Percentiles rank a stretch among this genome's conserved stretches.
phyloP scores from a whole-genome alignment of 2,797 vertebrate genomes.

The Paedocypris micromegethes region DNA sequence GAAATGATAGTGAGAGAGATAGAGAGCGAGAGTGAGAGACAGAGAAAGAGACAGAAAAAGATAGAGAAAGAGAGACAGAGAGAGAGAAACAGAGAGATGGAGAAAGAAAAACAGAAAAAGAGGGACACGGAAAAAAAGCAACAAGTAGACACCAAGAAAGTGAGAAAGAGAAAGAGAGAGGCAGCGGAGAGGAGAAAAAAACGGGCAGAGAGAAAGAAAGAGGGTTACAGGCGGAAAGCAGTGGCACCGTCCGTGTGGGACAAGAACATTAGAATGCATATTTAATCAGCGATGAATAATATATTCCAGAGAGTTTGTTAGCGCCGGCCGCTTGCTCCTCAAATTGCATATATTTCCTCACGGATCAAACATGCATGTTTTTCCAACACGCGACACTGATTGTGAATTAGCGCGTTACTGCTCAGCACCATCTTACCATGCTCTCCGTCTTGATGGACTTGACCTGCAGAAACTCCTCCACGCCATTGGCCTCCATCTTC shows the following conservation, averaged over 20 bases:
- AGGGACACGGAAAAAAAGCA: too few relatives aligned
- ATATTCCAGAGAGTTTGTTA: slow-evolving; percentile 1
- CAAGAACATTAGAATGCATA: slow-evolving; percentile 27
- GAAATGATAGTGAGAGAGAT: slow-evolving; percentile 58
- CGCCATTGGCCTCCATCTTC: slow-evolving; percentile 62
- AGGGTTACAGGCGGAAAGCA: too few relatives aligned
- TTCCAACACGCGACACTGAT: too few relatives aligned
- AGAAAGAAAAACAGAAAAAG: background rate
- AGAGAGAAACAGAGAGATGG: slow-evolving; percentile 4
- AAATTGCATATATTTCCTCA: slow-evolving; percentile 11
- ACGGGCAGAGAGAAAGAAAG: too few relatives aligned
- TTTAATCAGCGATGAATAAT: slow-evolving; percentile 35
- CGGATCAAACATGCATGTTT: background rate
- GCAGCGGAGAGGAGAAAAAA: too few relatives aligned
- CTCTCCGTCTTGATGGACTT: slow-evolving; percentile 87
- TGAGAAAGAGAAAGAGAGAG: too few relatives aligned
- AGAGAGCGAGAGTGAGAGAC: slow-evolving; percentile 50
- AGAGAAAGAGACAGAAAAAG: slow-evolving; percentile 53
- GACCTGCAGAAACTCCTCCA: slow-evolving; percentile 78
- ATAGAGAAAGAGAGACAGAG: slow-evolving; percentile 58
- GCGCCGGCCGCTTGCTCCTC: slow-evolving; percentile 5
- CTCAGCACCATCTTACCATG: slow-evolving; percentile 72
- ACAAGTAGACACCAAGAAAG: too few relatives aligned
- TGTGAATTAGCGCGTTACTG: too few relatives aligned
- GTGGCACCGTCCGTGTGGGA: background rate